A percentile compares a stretch with the other conserved stretches of the same genome.
These are phyloP conservation scores for Erpobdella octoculata DNA, from an alignment of 2,888 invertebrate species.

Conservation along the genomic window DNA sequence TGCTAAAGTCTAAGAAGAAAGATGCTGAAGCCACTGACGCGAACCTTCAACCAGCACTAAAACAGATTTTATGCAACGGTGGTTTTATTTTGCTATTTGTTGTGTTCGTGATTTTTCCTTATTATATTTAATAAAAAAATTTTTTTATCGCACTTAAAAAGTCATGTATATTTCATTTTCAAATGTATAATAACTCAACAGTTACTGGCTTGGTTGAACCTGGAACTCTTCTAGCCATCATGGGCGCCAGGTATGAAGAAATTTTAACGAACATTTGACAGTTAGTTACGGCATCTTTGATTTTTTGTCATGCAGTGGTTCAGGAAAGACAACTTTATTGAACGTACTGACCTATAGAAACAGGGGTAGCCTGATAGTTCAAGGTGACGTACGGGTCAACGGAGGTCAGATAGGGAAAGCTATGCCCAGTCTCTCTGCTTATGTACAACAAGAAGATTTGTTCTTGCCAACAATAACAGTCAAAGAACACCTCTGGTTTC, in stretches of 20 bases:
- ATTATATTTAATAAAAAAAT: no score
- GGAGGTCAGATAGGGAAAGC: constrained; percentile 58
- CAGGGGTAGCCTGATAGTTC: constrained; percentile 46
- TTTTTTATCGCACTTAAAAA: no score
- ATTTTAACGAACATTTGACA: not conserved
- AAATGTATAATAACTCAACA: constrained; percentile 38
- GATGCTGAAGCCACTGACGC: no score
- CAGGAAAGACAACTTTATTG: constrained; percentile 86
- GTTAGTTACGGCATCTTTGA: not conserved
- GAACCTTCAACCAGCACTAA: no score
- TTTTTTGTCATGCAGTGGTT: constrained; percentile 57
- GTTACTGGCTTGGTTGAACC: constrained; percentile 46
- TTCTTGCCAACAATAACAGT: constrained; percentile 85
- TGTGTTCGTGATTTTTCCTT: no score
- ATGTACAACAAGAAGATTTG: constrained; percentile 86
- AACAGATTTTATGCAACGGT: no score
- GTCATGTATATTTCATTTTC: no score
- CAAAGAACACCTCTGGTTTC: constrained; percentile 77
- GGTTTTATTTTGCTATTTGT: no score
- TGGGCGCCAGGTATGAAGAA: constrained; percentile 47
- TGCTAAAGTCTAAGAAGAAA: no score
- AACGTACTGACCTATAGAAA: constrained; percentile 79
- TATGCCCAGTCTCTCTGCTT: constrained; percentile 62
- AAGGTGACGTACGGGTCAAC: constrained; percentile 56
- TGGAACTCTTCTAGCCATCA: constrained; percentile 46